phyloP scores from a whole-genome alignment of 2,113 vertebrate species.

The Tragelaphus imberbis region DNA sequence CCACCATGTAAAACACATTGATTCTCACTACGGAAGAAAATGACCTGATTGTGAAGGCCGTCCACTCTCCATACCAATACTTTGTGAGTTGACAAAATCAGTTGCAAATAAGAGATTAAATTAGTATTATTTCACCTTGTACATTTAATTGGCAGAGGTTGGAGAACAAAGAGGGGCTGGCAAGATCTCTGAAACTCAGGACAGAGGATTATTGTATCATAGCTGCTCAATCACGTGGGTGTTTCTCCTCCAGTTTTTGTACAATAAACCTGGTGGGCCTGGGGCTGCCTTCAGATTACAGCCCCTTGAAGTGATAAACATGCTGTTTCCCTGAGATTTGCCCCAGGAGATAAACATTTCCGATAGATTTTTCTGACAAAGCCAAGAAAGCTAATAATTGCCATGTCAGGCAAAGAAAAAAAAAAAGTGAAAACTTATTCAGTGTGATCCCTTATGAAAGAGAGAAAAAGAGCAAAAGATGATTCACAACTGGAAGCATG shows the following conservation, averaged over 20 bases:
- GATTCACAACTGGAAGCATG: constrained; percentile 73
- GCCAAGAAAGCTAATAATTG: constrained; percentile 83
- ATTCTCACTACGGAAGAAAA: background rate
- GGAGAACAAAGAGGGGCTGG: constrained; percentile 73
- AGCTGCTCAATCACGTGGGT: constrained; percentile 61
- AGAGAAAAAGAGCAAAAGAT: constrained; percentile 73
- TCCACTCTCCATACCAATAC: background rate
- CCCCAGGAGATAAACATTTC: constrained; percentile 84
- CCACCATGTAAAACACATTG: background rate
- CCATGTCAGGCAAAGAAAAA: constrained; percentile 76
- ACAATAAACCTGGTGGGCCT: constrained; percentile 75
- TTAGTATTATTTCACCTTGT: constrained; percentile 4
- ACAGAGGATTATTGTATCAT: background rate
- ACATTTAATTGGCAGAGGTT: constrained; percentile 64
- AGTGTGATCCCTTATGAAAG: constrained; percentile 78
- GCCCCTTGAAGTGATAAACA: constrained; percentile 82
- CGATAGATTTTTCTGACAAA: constrained; percentile 83
- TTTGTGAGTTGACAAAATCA: background rate
- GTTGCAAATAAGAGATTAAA: background rate
- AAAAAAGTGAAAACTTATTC: constrained; percentile 80
- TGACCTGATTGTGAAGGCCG: background rate
- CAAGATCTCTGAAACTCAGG: constrained; percentile 14
- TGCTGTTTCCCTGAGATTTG: constrained; percentile 81
- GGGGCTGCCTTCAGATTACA: constrained; percentile 76
- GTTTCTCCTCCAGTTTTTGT: constrained; percentile 69